A percentile compares a stretch with the other conserved stretches of the same genome.
Conservation (phyloP, 2,888 invertebrate genomes). For the Lacanobia wlatinum region DNA sequence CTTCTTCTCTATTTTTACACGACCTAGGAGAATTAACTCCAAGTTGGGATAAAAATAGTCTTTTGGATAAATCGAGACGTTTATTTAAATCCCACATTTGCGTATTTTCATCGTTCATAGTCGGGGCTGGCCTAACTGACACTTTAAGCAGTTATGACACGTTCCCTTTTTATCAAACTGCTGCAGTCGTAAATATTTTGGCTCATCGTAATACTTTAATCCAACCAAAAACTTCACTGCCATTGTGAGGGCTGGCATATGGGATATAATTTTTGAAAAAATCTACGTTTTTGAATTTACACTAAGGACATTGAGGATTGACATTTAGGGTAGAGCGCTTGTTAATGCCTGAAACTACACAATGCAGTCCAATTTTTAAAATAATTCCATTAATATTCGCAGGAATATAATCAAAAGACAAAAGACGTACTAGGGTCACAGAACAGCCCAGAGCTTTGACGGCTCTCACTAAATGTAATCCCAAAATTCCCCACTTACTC, state of each 20-base stretch:
- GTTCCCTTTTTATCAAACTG: conserved; percentile 34
- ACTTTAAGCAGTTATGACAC: conserved; percentile 40
- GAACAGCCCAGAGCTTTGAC: conserved; percentile 40
- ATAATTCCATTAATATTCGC: background rate
- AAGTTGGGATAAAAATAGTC: conserved; percentile 28
- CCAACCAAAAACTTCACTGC: conserved; percentile 2
- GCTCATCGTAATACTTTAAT: conserved; percentile 21
- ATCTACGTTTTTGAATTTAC: background rate
- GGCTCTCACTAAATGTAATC: conserved; percentile 55
- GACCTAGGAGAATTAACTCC: background rate
- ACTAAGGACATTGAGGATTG: no score
- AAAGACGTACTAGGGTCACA: conserved; percentile 20
- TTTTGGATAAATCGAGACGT: conserved; percentile 22
- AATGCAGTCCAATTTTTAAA: no score
- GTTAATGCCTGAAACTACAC: no score
- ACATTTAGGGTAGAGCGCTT: no score
- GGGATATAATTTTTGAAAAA: background rate
- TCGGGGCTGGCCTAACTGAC: conserved; percentile 21
- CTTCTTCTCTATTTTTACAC: conserved; percentile 23
- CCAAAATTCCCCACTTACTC: conserved; percentile 54
- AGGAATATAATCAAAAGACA: conserved; percentile 20
- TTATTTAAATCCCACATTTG: conserved; percentile 31
- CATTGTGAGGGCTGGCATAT: background rate
- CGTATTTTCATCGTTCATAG: conserved; percentile 7
- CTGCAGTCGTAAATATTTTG: conserved; percentile 35